Evolutionary conservation across 2,797 vertebrate genomes (phyloP).

Genomic region (Pseudochirops corinnae): DNA sequence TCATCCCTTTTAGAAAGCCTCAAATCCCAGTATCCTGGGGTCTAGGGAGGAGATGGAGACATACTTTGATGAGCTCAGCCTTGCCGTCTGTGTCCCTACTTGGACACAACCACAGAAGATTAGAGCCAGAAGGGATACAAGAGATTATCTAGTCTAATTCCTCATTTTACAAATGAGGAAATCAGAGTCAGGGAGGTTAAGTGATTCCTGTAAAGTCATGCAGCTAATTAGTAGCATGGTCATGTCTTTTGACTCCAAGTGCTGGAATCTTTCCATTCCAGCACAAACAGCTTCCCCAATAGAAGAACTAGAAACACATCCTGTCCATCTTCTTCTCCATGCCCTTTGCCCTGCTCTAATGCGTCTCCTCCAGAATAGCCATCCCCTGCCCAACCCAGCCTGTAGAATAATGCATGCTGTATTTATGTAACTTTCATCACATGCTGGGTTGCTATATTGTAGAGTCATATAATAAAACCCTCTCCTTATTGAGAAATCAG

Average conservation of each 20-base stretch:
- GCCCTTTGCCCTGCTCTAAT: not conserved
- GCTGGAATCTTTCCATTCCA: not conserved
- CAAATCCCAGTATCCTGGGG: not conserved
- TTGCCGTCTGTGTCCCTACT: not conserved
- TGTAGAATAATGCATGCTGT: not conserved
- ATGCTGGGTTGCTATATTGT: not conserved
- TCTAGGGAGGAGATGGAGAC: not conserved
- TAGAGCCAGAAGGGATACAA: not conserved
- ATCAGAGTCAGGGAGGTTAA: not conserved
- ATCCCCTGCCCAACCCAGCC: not conserved
- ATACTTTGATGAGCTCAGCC: not conserved
- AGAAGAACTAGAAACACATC: not conserved
- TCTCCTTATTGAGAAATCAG: not conserved
- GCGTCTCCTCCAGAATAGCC: not conserved
- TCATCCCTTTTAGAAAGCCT: not conserved
- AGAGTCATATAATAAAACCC: not conserved
- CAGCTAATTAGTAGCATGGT: not conserved
- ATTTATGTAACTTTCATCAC: not conserved
- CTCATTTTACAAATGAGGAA: not conserved
- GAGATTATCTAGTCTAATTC: not conserved
- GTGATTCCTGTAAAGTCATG: not conserved
- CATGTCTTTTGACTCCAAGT: not conserved
- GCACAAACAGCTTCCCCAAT: not conserved
- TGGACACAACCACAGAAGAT: not conserved
- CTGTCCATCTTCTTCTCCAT: not conserved